A percentile compares a stretch with the other conserved stretches of the same genome.
phyloP scores from a whole-genome alignment of 2,113 vertebrate genomes.

The Pholis gunnellus region DNA sequence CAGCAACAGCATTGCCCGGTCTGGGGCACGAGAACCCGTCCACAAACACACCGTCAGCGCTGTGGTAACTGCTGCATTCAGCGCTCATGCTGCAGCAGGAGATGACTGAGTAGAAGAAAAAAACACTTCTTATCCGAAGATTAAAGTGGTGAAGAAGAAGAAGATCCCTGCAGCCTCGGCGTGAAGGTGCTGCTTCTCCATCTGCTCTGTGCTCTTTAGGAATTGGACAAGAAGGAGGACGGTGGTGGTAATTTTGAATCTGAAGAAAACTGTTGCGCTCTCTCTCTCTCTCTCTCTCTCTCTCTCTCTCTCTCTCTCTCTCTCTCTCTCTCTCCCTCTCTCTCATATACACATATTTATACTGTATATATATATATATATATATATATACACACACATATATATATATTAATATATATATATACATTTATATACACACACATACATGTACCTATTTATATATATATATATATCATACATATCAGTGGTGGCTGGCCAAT shows the following conservation, averaged over 20 bases:
- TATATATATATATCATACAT: no score
- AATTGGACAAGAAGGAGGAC: neutral
- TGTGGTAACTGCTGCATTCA: conserved; percentile 89
- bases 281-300: neutral
- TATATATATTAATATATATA: no score
- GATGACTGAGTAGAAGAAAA: rapidly evolving
- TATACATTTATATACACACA: no score
- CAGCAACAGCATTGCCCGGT: conserved; percentile 82
- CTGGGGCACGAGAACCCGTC: conserved; percentile 89
- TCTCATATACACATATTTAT: no score
- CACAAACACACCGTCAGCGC: conserved; percentile 83
- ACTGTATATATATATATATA: no score
- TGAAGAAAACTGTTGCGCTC: conserved; percentile 13
- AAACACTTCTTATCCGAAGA: neutral
- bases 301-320: no score
- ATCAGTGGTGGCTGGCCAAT: no score
- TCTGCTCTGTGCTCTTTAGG: neutral
- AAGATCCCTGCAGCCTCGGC: neutral
- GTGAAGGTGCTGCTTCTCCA: neutral
- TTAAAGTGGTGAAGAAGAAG: neutral
- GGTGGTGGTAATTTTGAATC: conserved; percentile 29
- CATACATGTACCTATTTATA: no score
- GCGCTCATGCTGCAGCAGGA: conserved; percentile 83
- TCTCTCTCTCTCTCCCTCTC: no score
- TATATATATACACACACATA: no score